phyloP scores from a whole-genome alignment of 64 coral and sea anemone species.

The Catalaphyllia jardinei region DNA sequence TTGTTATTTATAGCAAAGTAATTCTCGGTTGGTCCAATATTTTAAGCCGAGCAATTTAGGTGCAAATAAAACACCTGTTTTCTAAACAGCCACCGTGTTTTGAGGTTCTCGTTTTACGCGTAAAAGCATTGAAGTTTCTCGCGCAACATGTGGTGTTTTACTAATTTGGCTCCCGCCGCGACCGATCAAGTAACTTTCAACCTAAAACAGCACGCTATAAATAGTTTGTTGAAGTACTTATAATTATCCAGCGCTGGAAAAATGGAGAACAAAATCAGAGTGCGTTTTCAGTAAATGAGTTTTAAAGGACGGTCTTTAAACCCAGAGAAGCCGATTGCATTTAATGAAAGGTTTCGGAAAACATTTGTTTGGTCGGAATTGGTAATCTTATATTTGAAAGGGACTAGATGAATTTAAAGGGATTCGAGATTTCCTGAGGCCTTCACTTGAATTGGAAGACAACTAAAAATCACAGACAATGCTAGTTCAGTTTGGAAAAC shows the following conservation, averaged over 20 bases:
- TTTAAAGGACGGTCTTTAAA: not conserved
- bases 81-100: conserved; percentile 19
- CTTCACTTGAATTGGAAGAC: not conserved
- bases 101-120: not conserved
- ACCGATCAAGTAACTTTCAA: too few species aligned
- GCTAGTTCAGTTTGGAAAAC: not conserved
- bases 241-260: not conserved
- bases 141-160: conserved; percentile 29
- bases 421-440: not conserved
- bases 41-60: not conserved
- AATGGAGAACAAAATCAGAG: not conserved
- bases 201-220: not conserved
- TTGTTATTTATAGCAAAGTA: not conserved
- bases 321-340: not conserved
- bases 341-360: not conserved
- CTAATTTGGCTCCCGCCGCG: not conserved
- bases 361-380: not conserved
- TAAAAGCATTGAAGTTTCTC: conserved; percentile 10
- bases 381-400: not conserved
- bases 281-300: not conserved
- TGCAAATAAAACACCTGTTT: conserved; percentile 9
- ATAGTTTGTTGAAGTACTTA: not conserved
- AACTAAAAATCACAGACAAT: not conserved
- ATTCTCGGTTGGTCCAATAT: not conserved
- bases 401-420: not conserved